A percentile compares a stretch with the other conserved stretches of the same genome.
phyloP scores from a whole-genome alignment of 2,888 invertebrate species.

The Caenorhabditis doughertyi region DNA sequence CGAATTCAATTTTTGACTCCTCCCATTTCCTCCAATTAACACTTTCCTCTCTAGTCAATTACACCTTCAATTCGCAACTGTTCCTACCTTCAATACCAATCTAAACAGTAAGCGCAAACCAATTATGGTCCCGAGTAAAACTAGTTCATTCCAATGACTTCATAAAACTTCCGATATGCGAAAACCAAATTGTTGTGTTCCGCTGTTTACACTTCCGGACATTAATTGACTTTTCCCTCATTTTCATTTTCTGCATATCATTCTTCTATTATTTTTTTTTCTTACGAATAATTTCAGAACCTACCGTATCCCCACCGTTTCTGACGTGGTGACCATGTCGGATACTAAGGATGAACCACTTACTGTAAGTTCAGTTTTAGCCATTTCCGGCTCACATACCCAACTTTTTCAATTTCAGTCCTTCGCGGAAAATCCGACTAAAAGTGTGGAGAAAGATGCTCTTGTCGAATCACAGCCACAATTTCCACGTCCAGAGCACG shows the following conservation, averaged over 20 bases:
- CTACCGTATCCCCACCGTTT: conserved; percentile 16
- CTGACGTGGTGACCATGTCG: conserved; percentile 14
- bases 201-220: conserved; percentile 51
- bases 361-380: conserved; percentile 38
- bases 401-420: conserved; percentile 44
- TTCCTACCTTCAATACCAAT: neutral
- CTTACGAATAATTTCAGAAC: conserved; percentile 32
- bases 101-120: conserved; percentile 17
- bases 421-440: conserved; percentile 50
- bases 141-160: conserved; percentile 26
- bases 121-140: conserved; percentile 58
- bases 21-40: neutral
- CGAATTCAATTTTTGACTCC: no score
- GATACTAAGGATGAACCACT: conserved; percentile 16
- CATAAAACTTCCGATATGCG: neutral
- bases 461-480: conserved; percentile 19
- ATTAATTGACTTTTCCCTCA: conserved; percentile 10
- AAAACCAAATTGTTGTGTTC: conserved; percentile 56
- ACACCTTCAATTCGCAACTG: conserved; percentile 27
- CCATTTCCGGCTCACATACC: no score
- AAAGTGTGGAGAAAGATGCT: conserved; percentile 46
- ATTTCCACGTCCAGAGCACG: conserved; percentile 31
- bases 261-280: neutral
- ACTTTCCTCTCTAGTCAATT: conserved; percentile 27
- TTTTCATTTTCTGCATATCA: no score